These are phyloP conservation scores for Portunus trituberculatus DNA, from an alignment of 1,140 invertebrate genomes.

Conservation along the genomic window DNA sequence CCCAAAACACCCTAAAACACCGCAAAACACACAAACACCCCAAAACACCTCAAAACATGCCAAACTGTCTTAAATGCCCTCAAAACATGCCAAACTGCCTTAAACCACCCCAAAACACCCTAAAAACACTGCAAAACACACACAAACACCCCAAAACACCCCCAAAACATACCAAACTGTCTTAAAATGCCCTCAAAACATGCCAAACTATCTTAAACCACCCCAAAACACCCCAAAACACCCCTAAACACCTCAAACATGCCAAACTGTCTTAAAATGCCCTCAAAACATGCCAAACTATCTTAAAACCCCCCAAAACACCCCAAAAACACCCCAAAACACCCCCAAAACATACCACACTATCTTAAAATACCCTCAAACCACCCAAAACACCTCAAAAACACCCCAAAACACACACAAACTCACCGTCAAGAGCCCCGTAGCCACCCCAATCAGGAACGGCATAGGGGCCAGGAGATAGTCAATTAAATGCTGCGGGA, in stretches of 20 bases:
- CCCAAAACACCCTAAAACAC: too few species aligned
- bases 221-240: not conserved
- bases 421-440: constrained; percentile 88
- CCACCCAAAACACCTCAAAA: not conserved
- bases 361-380: not conserved
- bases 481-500: constrained; percentile 92
- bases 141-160: not conserved
- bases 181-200: not conserved
- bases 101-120: not conserved
- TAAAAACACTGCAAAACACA: too few species aligned
- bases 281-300: not conserved
- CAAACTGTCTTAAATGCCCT: too few species aligned
- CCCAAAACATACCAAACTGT: not conserved
- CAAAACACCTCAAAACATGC: not conserved
- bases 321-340: not conserved
- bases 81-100: too few species aligned
- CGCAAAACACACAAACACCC: not conserved
- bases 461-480: constrained; percentile 85
- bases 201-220: too few species aligned
- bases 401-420: not conserved
- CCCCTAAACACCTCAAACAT: too few species aligned
- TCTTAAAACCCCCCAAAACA: not conserved
- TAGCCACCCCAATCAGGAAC: constrained; percentile 90
- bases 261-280: too few species aligned
- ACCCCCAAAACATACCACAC: too few species aligned